Evolutionary conservation across 2,113 vertebrate genomes (phyloP).

Genomic region (Rhegmatorhina hoffmannsi): DNA sequence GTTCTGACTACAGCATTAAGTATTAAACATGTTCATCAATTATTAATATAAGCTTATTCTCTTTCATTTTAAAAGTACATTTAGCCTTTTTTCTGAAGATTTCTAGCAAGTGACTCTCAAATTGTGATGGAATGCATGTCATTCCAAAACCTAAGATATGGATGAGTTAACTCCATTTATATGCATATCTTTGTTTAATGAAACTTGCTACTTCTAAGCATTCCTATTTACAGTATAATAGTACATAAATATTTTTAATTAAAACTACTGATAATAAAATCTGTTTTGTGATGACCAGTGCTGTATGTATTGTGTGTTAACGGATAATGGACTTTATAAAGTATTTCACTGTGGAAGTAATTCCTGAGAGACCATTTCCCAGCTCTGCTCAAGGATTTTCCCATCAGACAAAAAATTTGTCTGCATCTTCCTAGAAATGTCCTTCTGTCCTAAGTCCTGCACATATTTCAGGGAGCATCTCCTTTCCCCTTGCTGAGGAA

Average conservation of each 20-base stretch:
- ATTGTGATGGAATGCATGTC: neutral
- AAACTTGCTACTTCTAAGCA: neutral
- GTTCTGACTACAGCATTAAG: constrained; percentile 8
- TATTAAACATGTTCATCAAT: constrained; percentile 18
- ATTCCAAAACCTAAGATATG: neutral
- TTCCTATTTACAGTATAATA: neutral
- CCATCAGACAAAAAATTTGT: neutral
- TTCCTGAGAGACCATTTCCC: neutral
- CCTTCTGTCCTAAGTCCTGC: neutral
- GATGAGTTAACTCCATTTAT: neutral
- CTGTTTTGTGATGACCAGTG: neutral
- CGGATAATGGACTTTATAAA: neutral
- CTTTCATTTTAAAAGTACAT: neutral
- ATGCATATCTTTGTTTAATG: neutral
- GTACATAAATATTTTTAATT: neutral
- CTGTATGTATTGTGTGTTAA: neutral
- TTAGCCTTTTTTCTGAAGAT: neutral
- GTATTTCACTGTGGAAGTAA: neutral
- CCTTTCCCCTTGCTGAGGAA: neutral
- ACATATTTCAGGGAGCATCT: neutral
- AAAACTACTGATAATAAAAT: neutral
- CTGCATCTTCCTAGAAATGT: neutral
- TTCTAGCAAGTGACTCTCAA: neutral
- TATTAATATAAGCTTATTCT: constrained; percentile 15
- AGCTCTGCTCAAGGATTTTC: neutral